Percentiles rank a stretch among this genome's conserved stretches.
Evolutionary conservation across 2,797 vertebrate species (phyloP).

Genomic region (Trichosurus vulpecula): DNA sequence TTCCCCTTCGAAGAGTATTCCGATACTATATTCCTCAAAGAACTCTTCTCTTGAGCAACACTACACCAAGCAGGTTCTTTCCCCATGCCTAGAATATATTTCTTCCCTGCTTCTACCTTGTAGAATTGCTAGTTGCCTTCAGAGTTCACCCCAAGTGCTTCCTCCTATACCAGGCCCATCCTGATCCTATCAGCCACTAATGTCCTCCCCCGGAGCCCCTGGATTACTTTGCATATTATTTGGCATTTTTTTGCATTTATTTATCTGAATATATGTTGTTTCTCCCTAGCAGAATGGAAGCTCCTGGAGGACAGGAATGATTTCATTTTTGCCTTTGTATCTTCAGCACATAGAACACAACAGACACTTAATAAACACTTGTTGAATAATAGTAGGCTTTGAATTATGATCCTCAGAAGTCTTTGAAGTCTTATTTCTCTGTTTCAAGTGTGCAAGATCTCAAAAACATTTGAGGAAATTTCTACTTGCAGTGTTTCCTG

Average conservation of each 20-base stretch:
- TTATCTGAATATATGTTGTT: not conserved
- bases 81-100: not conserved
- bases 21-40: not conserved
- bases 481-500: slow-evolving; percentile 38
- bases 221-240: not conserved
- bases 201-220: not conserved
- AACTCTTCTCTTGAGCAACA: not conserved
- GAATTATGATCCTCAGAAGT: not conserved
- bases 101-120: not conserved
- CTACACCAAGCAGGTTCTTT: not conserved
- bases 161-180: no score
- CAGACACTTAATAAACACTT: not conserved
- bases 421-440: slow-evolving; percentile 15
- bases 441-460: not conserved
- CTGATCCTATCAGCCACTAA: not conserved
- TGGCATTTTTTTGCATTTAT: not conserved
- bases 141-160: not conserved
- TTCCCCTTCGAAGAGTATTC: no score
- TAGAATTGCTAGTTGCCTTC: not conserved
- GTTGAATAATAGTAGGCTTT: not conserved
- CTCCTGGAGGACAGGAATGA: not conserved
- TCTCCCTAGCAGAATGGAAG: not conserved
- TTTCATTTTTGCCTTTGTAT: not conserved
- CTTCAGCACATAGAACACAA: not conserved
- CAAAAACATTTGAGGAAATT: not conserved